Base-by-base conservation (phyloP, 1,140 invertebrate genomes). In the Chironomus striatipennis region DNA sequence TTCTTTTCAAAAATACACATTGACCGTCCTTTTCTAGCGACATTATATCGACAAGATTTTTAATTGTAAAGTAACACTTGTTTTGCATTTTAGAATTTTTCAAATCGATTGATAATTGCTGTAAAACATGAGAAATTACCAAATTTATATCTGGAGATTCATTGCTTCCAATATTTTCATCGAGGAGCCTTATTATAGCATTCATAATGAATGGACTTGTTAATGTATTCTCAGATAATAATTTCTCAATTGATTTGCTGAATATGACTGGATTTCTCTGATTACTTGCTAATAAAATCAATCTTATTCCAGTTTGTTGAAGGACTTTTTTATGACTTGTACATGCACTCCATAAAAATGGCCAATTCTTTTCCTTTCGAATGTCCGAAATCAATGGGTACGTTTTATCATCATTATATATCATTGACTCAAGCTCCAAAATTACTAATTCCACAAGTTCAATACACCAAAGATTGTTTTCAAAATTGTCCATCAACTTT, bases 401-500 rank as follows among this genome's bases (percentile, higher is more conserved):
- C 17, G 78, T 76, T 0, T 77, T 77, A n/a, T 57, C n/a, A 73
- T 80, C 78, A 15, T 80, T 80, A 0, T 81, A 77, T n/a, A 82
- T 78, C 73, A 79, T 77, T 74, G 79, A 78, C 57, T 82, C 81
- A 21, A 82, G 65, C 74, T 87, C 85, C 75, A 84, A 81, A 42
- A 87, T 76, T 8, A 85, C 84, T 8, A 83, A 80, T 75, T 87
- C 86, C 7, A 87, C 73, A 73, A 87, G 85, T 47, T 86, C 84
- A 34, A 80, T 79, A 74, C 81, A 82, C 81, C 81, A 82, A 1
- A 75, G 21, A 75, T 77, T 80, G 65, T 78, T 77, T 7, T 82
- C 80, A 0, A 79, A 78, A 77, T 81, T 76, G 73, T 75, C 77
- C 0, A 80, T 77, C 0, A 80, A 78, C n/a, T 77, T 80, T 0